Percentiles rank a stretch among this genome's conserved stretches.
Evolutionary conservation across 2,888 invertebrate genomes (phyloP).

Genomic region (Drosophila seclusa): DNA sequence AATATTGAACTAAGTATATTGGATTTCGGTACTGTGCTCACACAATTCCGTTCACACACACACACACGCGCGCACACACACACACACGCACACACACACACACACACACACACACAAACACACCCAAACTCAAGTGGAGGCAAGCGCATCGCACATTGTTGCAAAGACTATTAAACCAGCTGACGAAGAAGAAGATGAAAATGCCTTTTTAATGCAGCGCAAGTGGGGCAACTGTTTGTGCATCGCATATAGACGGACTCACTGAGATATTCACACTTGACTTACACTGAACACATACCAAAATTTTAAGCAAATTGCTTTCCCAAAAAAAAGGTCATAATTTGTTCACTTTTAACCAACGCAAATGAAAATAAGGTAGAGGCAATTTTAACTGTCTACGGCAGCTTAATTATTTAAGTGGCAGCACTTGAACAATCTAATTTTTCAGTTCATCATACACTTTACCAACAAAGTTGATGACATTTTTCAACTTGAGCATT

Average conservation of each 20-base stretch:
- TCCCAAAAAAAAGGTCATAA: slow-evolving; percentile 19
- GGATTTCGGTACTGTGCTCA: slow-evolving; percentile 36
- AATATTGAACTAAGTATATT: background rate
- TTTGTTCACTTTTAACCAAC: slow-evolving; percentile 3
- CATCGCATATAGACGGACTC: slow-evolving; percentile 28
- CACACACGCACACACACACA: background rate
- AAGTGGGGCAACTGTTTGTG: slow-evolving; percentile 66
- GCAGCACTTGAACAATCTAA: background rate
- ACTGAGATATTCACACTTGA: slow-evolving; percentile 40
- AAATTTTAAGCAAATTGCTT: slow-evolving; percentile 39
- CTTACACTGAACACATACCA: slow-evolving; percentile 35
- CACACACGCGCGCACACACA: background rate
- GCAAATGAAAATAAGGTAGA: background rate
- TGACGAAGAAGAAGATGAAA: slow-evolving; percentile 49
- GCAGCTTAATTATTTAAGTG: slow-evolving; percentile 21
- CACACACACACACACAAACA: too few relatives aligned
- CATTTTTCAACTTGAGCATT: slow-evolving; percentile 12
- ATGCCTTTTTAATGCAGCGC: slow-evolving; percentile 76
- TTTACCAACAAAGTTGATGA: background rate
- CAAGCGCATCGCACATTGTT: slow-evolving; percentile 57
- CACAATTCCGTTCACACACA: slow-evolving; percentile 8
- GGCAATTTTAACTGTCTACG: background rate
- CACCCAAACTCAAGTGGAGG: background rate
- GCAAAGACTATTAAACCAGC: slow-evolving; percentile 70
- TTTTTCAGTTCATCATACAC: background rate